Percentiles rank a stretch among this genome's conserved stretches.
Evolutionary conservation across 2,888 invertebrate genomes (phyloP).

Genomic region (Nephrotoma flavescens): DNA sequence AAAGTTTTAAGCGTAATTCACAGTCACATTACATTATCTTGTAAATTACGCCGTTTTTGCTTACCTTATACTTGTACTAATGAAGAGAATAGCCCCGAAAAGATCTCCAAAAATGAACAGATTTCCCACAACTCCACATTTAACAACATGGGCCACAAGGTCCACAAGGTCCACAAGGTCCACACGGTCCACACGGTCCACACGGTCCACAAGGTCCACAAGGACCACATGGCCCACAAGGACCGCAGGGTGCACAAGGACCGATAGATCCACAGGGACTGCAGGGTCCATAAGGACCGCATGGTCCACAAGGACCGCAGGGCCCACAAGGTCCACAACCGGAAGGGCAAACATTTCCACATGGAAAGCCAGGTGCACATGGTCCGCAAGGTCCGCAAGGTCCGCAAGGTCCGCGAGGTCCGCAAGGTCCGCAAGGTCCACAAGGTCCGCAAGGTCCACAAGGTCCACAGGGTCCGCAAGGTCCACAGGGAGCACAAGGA

Average conservation of each 20-base stretch:
- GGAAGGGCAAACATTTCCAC: conserved; percentile 11
- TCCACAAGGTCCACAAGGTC: conserved; percentile 13
- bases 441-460: conserved; percentile 9
- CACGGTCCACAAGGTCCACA: conserved; percentile 11
- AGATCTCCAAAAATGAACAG: not conserved
- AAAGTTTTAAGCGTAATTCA: not conserved
- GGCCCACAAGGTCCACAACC: conserved; percentile 14
- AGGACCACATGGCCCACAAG: conserved; percentile 14
- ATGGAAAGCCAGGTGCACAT: conserved; percentile 10
- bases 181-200: conserved; percentile 15
- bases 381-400: conserved; percentile 4
- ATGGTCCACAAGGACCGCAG: conserved; percentile 12
- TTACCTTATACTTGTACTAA: conserved; percentile 1
- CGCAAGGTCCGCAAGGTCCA: conserved; percentile 12
- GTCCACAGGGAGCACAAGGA: conserved; percentile 10
- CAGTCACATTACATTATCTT: not conserved
- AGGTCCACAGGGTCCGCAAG: conserved; percentile 15
- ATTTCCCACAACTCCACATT: not conserved
- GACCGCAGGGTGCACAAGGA: conserved; percentile 14
- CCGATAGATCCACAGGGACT: conserved; percentile 12
- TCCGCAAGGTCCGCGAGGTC: conserved; percentile 16
- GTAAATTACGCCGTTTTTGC: not conserved
- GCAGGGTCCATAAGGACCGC: conserved; percentile 14
- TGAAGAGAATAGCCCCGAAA: not conserved
- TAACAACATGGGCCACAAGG: conserved; percentile 16